A percentile compares a stretch with the other conserved stretches of the same genome.
Evolutionary conservation across 2,113 vertebrate genomes (phyloP).

Genomic region (Microcebus lehilahytsara): DNA sequence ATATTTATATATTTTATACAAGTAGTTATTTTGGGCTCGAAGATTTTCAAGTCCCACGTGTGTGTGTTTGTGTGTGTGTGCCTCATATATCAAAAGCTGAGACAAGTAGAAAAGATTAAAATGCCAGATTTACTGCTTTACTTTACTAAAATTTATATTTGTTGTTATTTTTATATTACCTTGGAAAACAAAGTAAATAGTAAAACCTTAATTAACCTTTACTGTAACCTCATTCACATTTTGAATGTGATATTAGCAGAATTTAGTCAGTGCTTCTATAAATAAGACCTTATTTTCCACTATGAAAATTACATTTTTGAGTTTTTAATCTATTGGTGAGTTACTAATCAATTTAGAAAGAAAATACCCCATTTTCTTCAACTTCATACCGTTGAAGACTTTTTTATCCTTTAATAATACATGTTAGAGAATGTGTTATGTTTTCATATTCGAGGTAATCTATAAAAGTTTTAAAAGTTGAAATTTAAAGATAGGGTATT

Average conservation of each 20-base stretch:
- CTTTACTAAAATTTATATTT: background rate
- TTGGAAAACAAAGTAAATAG: background rate
- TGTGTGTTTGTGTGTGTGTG: background rate
- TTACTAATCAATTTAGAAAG: background rate
- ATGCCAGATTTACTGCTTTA: constrained; percentile 15
- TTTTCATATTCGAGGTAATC: constrained; percentile 2
- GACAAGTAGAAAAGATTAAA: background rate
- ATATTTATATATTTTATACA: constrained; percentile 10
- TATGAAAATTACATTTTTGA: constrained; percentile 22
- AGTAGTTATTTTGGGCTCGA: background rate
- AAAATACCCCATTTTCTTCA: constrained; percentile 19
- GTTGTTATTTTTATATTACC: constrained; percentile 18
- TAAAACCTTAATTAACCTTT: constrained; percentile 35
- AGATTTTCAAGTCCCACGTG: background rate
- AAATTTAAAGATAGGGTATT: constrained; percentile 6
- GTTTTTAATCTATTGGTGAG: background rate
- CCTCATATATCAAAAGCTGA: background rate
- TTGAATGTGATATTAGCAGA: constrained; percentile 22
- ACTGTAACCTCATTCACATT: constrained; percentile 38
- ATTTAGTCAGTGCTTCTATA: background rate
- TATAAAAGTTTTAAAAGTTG: background rate
- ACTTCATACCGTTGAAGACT: background rate
- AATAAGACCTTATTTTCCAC: background rate
- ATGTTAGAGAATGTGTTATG: background rate
- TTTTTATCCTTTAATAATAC: background rate